Conservation (phyloP, 2,113 vertebrate species). For the Polyodon spathula region DNA sequence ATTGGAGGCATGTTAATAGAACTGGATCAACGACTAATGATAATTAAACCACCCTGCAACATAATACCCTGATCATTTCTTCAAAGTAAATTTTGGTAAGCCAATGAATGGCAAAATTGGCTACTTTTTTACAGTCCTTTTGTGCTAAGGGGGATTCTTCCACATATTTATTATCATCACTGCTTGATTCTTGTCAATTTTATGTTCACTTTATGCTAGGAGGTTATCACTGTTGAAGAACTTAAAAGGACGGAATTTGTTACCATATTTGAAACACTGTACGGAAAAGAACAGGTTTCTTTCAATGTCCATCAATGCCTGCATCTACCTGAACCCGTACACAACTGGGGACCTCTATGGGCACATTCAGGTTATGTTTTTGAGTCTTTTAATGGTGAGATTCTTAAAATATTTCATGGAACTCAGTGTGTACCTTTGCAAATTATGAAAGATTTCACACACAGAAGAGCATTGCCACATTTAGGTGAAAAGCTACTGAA, state of each 20-base stretch:
- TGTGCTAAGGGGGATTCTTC: conserved; percentile 21
- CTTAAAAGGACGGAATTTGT: conserved; percentile 15
- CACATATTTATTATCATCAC: conserved; percentile 16
- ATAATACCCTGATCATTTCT: conserved; percentile 19
- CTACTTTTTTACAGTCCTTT: conserved; percentile 23
- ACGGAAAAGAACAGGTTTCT: conserved; percentile 18
- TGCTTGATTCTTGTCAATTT: conserved; percentile 22
- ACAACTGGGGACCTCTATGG: conserved; percentile 22
- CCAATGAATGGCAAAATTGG: conserved; percentile 24
- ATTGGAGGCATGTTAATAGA: conserved; percentile 15
- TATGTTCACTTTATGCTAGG: conserved; percentile 18
- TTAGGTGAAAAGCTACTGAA: conserved; percentile 6
- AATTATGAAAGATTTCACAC: conserved; percentile 24
- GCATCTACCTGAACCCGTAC: conserved; percentile 20
- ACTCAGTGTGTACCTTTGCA: conserved; percentile 12
- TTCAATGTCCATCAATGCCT: conserved; percentile 30
- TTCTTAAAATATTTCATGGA: conserved; percentile 24
- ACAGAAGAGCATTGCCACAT: conserved; percentile 20
- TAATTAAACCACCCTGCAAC: conserved; percentile 25
- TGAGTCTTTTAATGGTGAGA: conserved; percentile 23
- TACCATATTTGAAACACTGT: conserved; percentile 16
- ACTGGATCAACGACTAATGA: conserved; percentile 13
- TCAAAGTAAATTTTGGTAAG: conserved; percentile 24
- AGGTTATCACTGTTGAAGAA: conserved; percentile 11
- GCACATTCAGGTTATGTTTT: conserved; percentile 22